Conservation (phyloP, 2,113 vertebrate species). For the Anas platyrhynchos region DNA sequence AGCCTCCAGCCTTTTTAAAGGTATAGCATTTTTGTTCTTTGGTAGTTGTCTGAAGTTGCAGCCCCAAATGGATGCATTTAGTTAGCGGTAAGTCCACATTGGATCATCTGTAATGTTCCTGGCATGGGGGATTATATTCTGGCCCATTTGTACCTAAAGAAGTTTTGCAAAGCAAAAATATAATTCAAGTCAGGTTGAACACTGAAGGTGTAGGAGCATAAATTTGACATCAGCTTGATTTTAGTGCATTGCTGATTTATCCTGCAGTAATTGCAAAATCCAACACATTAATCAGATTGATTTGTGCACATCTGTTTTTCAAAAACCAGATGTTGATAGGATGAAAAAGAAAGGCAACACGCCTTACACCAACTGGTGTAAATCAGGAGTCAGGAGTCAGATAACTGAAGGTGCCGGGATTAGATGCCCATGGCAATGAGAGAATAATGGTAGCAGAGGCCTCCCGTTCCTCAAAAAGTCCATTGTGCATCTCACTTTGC, state of each 20-base stretch:
- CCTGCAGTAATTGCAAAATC: slow-evolving; percentile 56
- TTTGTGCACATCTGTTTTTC: slow-evolving; percentile 59
- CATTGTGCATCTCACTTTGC: background rate
- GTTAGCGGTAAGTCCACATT: background rate
- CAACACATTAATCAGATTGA: slow-evolving; percentile 63
- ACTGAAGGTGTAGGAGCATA: background rate
- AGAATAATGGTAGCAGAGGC: background rate
- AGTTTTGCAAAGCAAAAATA: background rate
- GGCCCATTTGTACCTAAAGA: background rate
- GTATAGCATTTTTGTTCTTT: background rate
- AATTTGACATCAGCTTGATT: slow-evolving; percentile 20
- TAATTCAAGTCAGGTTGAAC: background rate
- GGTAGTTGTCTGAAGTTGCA: background rate
- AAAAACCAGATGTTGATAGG: slow-evolving; percentile 41
- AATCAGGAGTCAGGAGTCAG: slow-evolving; percentile 40
- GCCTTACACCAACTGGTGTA: background rate
- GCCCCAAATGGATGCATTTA: background rate
- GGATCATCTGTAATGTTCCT: background rate
- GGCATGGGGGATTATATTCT: background rate
- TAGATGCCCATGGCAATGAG: background rate
- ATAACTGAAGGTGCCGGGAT: background rate
- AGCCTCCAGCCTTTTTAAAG: background rate
- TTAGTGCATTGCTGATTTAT: slow-evolving; percentile 20
- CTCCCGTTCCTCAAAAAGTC: background rate
- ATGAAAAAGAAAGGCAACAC: background rate